Evolutionary conservation across 2,113 vertebrate species (phyloP), one percentile per base, ranked within the genome.

Genomic region (Microtus oregoni): DNA sequence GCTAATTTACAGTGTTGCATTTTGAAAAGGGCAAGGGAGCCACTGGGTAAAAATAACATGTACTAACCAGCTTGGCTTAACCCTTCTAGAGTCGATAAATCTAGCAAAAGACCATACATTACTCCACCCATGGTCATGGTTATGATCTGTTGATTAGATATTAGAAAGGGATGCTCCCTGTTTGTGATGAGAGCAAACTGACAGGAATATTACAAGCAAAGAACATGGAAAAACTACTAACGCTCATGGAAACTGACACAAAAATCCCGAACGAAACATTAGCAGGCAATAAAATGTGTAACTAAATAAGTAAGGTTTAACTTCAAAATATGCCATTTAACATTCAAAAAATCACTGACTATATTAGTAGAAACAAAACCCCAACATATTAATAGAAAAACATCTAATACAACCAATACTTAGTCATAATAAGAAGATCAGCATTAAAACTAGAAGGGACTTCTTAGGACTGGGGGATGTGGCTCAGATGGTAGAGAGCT

Each of bases 171-270:
- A 70, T 8, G 22, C 55, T 65, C 67, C 35, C 50, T 28, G 52
- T 95, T 93, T 44, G 75, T 67, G 67, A 47, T 83, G 73, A 92
- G 35, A 82, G 30, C 93, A 96, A 93, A 41, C 38, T 78, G 86
- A 86, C 35, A 89, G 79, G 7, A 19, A 47, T 72, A 76, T n/a
- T 72, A 47, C 1, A 70, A 85, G 52, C 72, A 94, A 90, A 65
- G 12, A 89, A 87, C 6, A 76, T 44, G 50, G 44, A 41, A 14
- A 55, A 35, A 28, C 14, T 26, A 77, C 52, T 58, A 83, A 26
- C 41, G 47, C 8, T 85, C 35, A 50, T 55, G n/a, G 86, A 55
- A 12, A 73, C 24, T 79, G 44, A 88, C 75, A 61, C 52, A 61
- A 95, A 90, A 70, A 44, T 72, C 41, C 41, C 30, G 38, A 52